Evolutionary conservation across 2,888 invertebrate genomes (phyloP).

Genomic region (Heliconius aoede): DNA sequence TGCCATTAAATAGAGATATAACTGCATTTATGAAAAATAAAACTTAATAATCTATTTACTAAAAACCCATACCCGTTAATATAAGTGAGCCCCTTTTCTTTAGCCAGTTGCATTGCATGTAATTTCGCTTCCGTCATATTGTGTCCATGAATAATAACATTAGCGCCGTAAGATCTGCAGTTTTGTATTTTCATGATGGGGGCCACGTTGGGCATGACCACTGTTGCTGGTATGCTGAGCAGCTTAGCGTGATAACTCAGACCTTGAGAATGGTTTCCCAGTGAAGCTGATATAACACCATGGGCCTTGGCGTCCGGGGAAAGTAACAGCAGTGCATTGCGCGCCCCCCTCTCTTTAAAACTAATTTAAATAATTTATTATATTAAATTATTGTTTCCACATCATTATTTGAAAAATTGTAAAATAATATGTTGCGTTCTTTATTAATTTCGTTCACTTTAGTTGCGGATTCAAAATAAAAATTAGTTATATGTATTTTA

Average conservation of each 20-base stretch:
- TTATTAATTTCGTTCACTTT: too few species aligned
- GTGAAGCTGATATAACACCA: conserved; percentile 96
- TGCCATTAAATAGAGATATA: too few species aligned
- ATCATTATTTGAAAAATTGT: background rate
- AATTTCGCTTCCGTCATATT: conserved; percentile 94
- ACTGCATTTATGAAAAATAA: too few species aligned
- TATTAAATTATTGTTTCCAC: background rate
- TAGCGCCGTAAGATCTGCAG: conserved; percentile 92
- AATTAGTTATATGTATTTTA: conserved; percentile 59
- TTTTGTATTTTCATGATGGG: conserved; percentile 98
- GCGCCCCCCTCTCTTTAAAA: conserved; percentile 97
- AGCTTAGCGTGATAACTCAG: conserved; percentile 90
- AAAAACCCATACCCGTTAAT: conserved; percentile 90
- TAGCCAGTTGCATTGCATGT: conserved; percentile 89
- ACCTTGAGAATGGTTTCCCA: conserved; percentile 96
- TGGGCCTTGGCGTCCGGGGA: conserved; percentile 86
- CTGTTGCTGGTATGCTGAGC: conserved; percentile 88
- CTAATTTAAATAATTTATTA: conserved; percentile 73
- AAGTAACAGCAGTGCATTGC: conserved; percentile 91
- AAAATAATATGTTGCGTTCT: background rate
- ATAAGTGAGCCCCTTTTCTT: conserved; percentile 88
- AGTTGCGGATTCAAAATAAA: background rate
- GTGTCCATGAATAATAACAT: conserved; percentile 91
- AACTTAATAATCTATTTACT: background rate
- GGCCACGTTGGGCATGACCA: conserved; percentile 97